A percentile compares a stretch with the other conserved stretches of the same genome.
Conservation (phyloP, 2,797 vertebrate genomes). For the Clarias platycephalus region DNA sequence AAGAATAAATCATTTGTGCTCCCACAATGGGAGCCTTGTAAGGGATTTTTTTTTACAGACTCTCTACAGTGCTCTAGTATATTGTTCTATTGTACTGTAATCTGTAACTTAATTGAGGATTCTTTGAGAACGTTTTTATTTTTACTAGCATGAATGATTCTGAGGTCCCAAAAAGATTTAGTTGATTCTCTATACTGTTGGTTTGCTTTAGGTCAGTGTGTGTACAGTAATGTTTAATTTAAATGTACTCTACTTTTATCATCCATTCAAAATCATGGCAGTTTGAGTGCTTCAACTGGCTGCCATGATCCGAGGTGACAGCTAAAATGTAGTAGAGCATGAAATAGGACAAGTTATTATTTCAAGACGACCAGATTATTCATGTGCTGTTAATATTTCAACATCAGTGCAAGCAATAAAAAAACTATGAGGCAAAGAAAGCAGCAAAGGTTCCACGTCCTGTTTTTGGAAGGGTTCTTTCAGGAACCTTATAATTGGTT, state of each 20-base stretch:
- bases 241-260: too few species aligned
- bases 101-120: slow-evolving; percentile 29
- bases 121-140: slow-evolving; percentile 42
- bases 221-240: too few species aligned
- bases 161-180: neutral
- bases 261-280: slow-evolving; percentile 8
- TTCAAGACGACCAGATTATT: slow-evolving; percentile 49
- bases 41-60: neutral
- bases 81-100: slow-evolving; percentile 26
- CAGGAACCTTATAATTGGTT: slow-evolving; percentile 40
- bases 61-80: slow-evolving; percentile 18
- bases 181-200: neutral
- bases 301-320: slow-evolving; percentile 42
- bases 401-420: slow-evolving; percentile 32
- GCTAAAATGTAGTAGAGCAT: slow-evolving; percentile 14
- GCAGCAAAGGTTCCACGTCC: slow-evolving; percentile 25
- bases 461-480: slow-evolving; percentile 43
- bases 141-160: neutral
- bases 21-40: slow-evolving; percentile 23
- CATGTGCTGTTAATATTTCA: slow-evolving; percentile 51
- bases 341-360: slow-evolving; percentile 43
- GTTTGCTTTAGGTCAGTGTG: neutral
- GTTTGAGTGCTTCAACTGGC: slow-evolving; percentile 45
- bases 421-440: slow-evolving; percentile 37
- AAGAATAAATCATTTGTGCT: slow-evolving; percentile 54